Evolutionary conservation across 2,888 invertebrate species (phyloP), one percentile per base, ranked within the genome.

Genomic region (Yponomeuta evonymella): DNA sequence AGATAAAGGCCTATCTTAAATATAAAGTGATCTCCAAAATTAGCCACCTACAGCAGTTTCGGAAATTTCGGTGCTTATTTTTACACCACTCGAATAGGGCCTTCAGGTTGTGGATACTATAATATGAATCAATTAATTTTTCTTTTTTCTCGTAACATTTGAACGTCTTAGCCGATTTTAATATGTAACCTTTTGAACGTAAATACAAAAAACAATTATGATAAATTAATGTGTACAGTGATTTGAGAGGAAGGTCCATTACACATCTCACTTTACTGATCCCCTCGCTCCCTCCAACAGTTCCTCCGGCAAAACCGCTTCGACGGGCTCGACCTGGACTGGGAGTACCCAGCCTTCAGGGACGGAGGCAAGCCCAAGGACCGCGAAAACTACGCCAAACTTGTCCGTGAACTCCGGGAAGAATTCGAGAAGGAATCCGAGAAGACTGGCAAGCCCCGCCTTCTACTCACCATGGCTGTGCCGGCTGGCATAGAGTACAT

Each of bases 401-500:
- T 98, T 73, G 97, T 98, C 67, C 95, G 96, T 94, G 98, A 98
- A 88, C 88, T 98, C 68, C 93, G 98, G 1, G 95, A 97, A 76
- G 98, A 98, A 81, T 98, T 98, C 80, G 96, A 98, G 71, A 93
- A 95, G 72, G 98, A 98, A 83, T 94, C 96, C 0, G 94, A 95
- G 75, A 96, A 97, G 88, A 97, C 97, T 4, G 97, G 97, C 74
- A 94, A 96, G 78, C 93, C 96, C 0, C 89, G 93, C 65, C 93
- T 98, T 51, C 90, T 98, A 70, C 90, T 98, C 29, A 97, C 98
- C 8, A 97, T 98, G 96, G 98, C 98, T 12, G 97, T 98, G 48
- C 98, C 98, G 0, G 98, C 98, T 2, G 98, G 98, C 33, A 96
- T 97, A 76, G 97, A 98, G 83, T 97, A 98, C 81, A 96, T 98